A percentile compares a stretch with the other conserved stretches of the same genome.
These are phyloP conservation scores for Pollachius pollachius DNA, from an alignment of 2,113 vertebrate species.

Conservation along the genomic window DNA sequence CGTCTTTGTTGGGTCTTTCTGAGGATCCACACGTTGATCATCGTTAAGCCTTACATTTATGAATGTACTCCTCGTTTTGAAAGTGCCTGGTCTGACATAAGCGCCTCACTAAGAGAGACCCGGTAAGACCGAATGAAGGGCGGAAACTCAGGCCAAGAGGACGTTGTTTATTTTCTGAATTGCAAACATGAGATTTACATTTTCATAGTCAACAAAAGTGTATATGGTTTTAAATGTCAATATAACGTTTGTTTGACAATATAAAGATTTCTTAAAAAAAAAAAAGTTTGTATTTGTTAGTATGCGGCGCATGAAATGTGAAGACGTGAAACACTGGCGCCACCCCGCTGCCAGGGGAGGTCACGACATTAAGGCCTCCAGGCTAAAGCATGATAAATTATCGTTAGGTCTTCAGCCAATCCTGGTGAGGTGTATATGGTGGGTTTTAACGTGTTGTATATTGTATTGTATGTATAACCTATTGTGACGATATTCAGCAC, in stretches of 20 bases:
- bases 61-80: constrained; percentile 60
- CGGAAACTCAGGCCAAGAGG: constrained; percentile 18
- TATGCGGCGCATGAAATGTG: not conserved
- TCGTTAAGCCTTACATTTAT: constrained; percentile 16
- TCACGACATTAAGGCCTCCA: no score
- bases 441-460: no score
- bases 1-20: constrained; percentile 34
- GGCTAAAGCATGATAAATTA: no score
- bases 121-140: constrained; percentile 32
- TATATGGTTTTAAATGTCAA: constrained; percentile 67
- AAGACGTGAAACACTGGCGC: no score
- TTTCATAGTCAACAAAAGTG: constrained; percentile 70
- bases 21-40: constrained; percentile 21
- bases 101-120: constrained; percentile 19
- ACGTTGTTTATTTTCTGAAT: constrained; percentile 74
- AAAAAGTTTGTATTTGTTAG: constrained; percentile 3
- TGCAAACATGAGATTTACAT: constrained; percentile 72
- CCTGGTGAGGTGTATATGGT: no score
- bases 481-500: no score
- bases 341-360: no score
- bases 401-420: no score
- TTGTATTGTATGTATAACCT: no score
- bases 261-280: constrained; percentile 70
- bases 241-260: constrained; percentile 64
- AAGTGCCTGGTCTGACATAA: constrained; percentile 69